Conservation (phyloP, 1,140 invertebrate species). For the Diplogasteroides magnus region DNA sequence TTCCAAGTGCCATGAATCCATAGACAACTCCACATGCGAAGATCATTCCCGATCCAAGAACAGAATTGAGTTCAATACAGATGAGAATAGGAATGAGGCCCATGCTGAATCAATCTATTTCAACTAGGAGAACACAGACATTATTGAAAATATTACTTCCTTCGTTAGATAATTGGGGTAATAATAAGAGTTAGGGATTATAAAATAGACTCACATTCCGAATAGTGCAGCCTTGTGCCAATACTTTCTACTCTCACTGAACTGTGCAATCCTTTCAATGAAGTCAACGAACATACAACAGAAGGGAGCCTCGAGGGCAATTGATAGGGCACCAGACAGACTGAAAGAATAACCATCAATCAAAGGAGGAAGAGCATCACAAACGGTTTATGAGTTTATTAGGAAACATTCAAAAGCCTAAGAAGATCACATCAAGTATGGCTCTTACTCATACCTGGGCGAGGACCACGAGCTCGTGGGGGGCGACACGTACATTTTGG, state of each 20-base stretch:
- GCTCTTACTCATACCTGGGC: no score
- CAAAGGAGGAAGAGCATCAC: constrained; percentile 33
- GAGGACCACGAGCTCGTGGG: no score
- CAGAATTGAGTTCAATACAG: constrained; percentile 69
- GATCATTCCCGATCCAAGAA: constrained; percentile 80
- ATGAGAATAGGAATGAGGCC: constrained; percentile 66
- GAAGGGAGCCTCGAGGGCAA: constrained; percentile 83
- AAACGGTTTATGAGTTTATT: no score
- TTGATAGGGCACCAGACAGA: constrained; percentile 74
- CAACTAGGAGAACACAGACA: not conserved
- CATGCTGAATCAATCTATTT: constrained; percentile 42
- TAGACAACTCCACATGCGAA: constrained; percentile 81
- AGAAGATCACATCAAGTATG: no score
- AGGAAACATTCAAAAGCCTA: no score
- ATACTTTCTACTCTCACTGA: constrained; percentile 74
- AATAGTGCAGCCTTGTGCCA: constrained; percentile 85
- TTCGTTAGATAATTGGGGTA: not conserved
- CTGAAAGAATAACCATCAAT: no score
- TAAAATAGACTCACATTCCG: constrained; percentile 67
- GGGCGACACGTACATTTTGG: no score
- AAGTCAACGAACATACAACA: constrained; percentile 89
- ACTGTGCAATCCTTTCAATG: constrained; percentile 74
- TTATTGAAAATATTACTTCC: not conserved
- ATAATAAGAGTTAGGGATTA: not conserved
- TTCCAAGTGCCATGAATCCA: constrained; percentile 79